Conservation (phyloP, 1,140 invertebrate genomes). For the Samia ricini region DNA sequence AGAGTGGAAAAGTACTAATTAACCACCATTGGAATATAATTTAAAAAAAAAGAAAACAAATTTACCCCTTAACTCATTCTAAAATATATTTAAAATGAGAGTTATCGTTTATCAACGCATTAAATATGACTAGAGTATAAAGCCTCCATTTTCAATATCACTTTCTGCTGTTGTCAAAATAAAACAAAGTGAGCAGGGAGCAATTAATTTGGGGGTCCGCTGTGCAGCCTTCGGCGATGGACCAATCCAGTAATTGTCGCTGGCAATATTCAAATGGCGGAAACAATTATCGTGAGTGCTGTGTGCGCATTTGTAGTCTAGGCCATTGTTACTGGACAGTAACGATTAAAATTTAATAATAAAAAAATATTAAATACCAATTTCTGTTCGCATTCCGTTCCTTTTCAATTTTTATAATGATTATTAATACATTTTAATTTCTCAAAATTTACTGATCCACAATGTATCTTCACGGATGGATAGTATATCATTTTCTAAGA, state of each 20-base stretch:
- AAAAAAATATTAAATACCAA: background rate
- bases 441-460: too few relatives aligned
- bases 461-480: too few relatives aligned
- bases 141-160: constrained; percentile 14
- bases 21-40: too few relatives aligned
- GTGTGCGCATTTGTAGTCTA: constrained; percentile 55
- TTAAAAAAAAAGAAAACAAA: background rate
- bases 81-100: background rate
- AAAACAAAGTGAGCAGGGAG: constrained; percentile 64
- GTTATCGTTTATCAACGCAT: background rate
- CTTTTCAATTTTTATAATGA: too few relatives aligned
- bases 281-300: constrained; percentile 78
- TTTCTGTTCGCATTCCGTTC: too few relatives aligned
- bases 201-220: constrained; percentile 68
- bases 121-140: background rate
- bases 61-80: background rate
- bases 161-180: constrained; percentile 41
- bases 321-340: constrained; percentile 23
- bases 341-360: background rate
- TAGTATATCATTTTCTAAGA: too few relatives aligned
- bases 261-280: constrained; percentile 78
- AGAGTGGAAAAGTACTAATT: too few relatives aligned
- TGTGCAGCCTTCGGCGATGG: constrained; percentile 44
- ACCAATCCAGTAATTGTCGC: constrained; percentile 75
- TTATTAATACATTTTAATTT: too few relatives aligned